phyloP scores from a whole-genome alignment of 2,113 vertebrate genomes.

The Caloenas nicobarica region DNA sequence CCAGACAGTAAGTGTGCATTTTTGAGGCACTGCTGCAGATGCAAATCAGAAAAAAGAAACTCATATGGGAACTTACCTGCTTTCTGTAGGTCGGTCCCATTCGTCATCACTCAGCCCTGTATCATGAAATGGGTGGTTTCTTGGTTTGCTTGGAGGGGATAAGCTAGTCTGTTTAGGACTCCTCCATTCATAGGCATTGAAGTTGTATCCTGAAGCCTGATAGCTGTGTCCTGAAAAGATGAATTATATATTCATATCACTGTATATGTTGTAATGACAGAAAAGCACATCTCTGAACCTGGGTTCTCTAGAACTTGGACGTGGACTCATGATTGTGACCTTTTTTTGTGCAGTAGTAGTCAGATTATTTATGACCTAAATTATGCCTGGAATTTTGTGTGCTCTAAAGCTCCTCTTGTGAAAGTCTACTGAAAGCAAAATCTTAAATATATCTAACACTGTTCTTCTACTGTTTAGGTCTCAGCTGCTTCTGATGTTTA shows the following conservation, averaged over 20 bases:
- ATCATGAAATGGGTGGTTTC: conserved; percentile 86
- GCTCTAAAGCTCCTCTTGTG: not conserved
- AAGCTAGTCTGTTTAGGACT: conserved; percentile 86
- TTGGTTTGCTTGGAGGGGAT: conserved; percentile 83
- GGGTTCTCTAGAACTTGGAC: not conserved
- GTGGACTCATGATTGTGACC: not conserved
- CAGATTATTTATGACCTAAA: not conserved
- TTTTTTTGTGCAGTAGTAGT: not conserved
- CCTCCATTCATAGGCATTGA: conserved; percentile 92
- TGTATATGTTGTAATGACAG: not conserved
- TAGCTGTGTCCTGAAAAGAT: conserved; percentile 79
- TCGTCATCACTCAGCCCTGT: conserved; percentile 88
- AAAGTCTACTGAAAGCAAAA: not conserved
- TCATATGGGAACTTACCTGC: conserved; percentile 76
- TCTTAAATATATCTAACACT: not conserved
- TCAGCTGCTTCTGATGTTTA: not conserved
- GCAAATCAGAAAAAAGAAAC: not conserved
- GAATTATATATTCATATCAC: not conserved
- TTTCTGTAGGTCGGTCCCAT: conserved; percentile 87
- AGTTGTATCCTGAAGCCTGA: conserved; percentile 89
- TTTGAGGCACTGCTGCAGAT: not conserved
- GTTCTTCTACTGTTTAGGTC: not conserved
- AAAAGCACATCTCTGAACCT: not conserved
- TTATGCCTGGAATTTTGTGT: not conserved
- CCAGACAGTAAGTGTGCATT: not conserved